Conservation (phyloP, 2,113 vertebrate species). For the Neogale vison region DNA sequence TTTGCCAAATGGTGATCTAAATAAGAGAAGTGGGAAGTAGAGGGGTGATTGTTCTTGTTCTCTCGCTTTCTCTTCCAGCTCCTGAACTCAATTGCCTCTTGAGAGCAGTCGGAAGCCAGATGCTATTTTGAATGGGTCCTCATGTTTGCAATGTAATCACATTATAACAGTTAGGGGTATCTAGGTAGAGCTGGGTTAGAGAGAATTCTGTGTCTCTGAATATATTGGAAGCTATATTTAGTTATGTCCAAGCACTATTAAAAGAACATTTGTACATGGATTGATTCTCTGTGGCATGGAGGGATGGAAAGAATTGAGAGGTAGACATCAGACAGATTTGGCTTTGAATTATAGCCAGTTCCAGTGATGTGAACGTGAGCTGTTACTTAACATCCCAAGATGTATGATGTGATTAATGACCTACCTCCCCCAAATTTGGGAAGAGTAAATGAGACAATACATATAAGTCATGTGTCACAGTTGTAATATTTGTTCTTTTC, state of each 20-base stretch:
- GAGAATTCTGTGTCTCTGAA: slow-evolving; percentile 7
- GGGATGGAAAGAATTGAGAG: neutral
- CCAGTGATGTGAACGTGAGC: neutral
- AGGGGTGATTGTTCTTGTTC: slow-evolving; percentile 23
- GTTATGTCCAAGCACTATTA: neutral
- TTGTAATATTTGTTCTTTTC: neutral
- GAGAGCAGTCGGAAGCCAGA: slow-evolving; percentile 70
- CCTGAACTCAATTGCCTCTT: slow-evolving; percentile 55
- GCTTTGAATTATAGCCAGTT: neutral
- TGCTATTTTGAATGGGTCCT: slow-evolving; percentile 69
- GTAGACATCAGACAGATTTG: neutral
- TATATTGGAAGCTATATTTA: slow-evolving; percentile 26
- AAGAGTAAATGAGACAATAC: neutral
- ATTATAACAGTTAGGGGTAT: slow-evolving; percentile 41
- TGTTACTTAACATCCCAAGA: neutral
- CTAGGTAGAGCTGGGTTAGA: slow-evolving; percentile 14
- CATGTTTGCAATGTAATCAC: slow-evolving; percentile 30
- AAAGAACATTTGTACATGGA: neutral
- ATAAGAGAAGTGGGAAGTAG: neutral
- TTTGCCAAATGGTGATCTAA: slow-evolving; percentile 63
- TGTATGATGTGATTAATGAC: neutral
- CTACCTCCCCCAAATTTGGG: neutral
- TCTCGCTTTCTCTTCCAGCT: slow-evolving; percentile 50
- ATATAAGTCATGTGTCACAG: neutral
- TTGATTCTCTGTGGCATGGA: neutral